These are phyloP conservation scores for Rhysida immarginata DNA, from an alignment of 1,140 invertebrate genomes.

Conservation along the genomic window DNA sequence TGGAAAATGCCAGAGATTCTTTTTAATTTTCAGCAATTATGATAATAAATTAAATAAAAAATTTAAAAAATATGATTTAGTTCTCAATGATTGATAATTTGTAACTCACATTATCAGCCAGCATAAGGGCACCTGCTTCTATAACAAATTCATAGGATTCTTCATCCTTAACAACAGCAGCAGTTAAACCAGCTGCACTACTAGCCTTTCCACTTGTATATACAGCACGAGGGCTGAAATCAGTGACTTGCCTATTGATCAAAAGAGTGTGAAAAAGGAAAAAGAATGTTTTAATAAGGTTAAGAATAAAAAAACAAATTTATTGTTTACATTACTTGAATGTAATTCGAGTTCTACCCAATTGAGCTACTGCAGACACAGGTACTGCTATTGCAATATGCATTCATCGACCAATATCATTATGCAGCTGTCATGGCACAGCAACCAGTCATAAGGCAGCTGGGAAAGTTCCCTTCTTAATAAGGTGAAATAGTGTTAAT, in stretches of 20 bases:
- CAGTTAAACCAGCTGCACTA: slow-evolving; percentile 91
- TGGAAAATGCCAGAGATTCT: no score
- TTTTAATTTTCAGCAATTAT: not conserved
- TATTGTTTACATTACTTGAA: no score
- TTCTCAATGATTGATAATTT: not conserved
- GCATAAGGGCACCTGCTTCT: slow-evolving; percentile 96
- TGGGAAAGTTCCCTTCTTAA: no score
- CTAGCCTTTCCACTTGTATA: slow-evolving; percentile 99
- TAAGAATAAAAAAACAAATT: no score
- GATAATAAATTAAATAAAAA: not conserved
- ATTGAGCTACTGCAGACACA: no score
- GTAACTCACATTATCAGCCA: slow-evolving; percentile 69
- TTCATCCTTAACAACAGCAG: slow-evolving; percentile 92
- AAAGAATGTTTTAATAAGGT: slow-evolving; percentile 11
- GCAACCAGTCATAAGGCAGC: no score
- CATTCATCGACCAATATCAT: no score
- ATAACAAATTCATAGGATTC: slow-evolving; percentile 98
- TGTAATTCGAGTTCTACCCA: no score
- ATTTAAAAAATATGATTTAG: not conserved
- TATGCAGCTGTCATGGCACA: no score
- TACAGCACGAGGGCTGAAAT: slow-evolving; percentile 87
- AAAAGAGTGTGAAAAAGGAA: no score
- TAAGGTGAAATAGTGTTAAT: no score
- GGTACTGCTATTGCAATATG: no score
- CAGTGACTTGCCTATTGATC: slow-evolving; percentile 55